phyloP scores from a whole-genome alignment of 2,797 vertebrate species.

The Cichlasoma orientale region DNA sequence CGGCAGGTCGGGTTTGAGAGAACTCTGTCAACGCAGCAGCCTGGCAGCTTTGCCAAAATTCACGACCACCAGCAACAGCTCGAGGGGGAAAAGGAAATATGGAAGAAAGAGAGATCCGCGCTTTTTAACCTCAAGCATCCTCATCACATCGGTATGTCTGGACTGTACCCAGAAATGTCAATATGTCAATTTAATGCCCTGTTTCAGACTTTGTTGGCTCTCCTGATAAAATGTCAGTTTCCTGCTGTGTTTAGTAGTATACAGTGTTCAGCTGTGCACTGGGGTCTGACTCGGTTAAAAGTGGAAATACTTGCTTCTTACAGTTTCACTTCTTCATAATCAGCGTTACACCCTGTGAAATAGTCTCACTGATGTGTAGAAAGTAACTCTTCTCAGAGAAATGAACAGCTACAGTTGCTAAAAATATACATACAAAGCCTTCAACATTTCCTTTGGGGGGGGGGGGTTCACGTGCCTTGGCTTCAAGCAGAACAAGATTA shows the following conservation, averaged over 20 bases:
- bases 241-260: neutral
- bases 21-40: neutral
- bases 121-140: constrained; percentile 82
- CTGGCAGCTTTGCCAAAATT: neutral
- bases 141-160: constrained; percentile 76
- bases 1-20: constrained; percentile 68
- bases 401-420: neutral
- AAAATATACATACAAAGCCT: neutral
- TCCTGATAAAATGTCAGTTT: neutral
- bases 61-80: constrained; percentile 7
- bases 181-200: no score
- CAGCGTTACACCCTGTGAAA: neutral
- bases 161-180: no score
- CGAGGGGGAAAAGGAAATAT: constrained; percentile 61
- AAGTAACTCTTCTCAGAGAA: neutral
- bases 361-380: neutral
- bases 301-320: neutral
- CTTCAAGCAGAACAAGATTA: neutral
- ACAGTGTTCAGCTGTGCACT: neutral
- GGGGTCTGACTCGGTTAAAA: neutral
- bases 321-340: neutral
- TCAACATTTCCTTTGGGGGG: neutral
- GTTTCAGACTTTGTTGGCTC: neutral
- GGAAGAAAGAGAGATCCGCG: constrained; percentile 82
- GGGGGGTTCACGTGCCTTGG: neutral